phyloP scores from a whole-genome alignment of 2,113 vertebrate genomes.

The Nestor notabilis region DNA sequence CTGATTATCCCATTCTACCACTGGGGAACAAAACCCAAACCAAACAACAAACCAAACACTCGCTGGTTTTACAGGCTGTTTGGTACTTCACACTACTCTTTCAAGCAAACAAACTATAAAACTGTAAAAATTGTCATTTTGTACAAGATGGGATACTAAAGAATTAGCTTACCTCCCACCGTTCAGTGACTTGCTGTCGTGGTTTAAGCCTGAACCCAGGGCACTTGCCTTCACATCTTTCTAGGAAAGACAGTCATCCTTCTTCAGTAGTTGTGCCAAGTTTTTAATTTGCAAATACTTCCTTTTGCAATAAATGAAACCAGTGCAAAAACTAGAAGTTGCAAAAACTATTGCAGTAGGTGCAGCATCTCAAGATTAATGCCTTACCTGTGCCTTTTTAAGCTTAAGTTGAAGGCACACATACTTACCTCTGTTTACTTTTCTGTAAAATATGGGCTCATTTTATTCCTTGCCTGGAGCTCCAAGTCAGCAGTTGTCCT shows the following conservation, averaged over 20 bases:
- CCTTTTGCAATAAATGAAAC: background rate
- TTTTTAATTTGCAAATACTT: background rate
- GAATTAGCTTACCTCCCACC: background rate
- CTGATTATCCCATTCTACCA: background rate
- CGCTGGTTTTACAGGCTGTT: background rate
- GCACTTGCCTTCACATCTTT: background rate
- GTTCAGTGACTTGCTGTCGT: background rate
- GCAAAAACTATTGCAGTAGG: background rate
- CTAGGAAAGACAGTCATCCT: background rate
- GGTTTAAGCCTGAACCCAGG: too few relatives aligned
- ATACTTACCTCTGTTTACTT: background rate
- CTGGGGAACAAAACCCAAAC: background rate
- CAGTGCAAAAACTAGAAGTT: background rate
- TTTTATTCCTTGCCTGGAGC: slow-evolving; percentile 27
- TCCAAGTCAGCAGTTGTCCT: slow-evolving; percentile 43
- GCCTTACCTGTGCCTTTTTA: background rate
- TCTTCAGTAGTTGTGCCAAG: background rate
- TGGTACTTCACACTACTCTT: background rate
- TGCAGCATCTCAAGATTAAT: background rate
- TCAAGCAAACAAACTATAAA: background rate
- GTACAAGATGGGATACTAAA: background rate
- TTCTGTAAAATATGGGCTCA: background rate
- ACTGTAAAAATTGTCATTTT: background rate
- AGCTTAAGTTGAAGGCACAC: background rate
- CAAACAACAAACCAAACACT: background rate